phyloP scores from a whole-genome alignment of 2,113 vertebrate species.

The Nyctibius bracteatus region DNA sequence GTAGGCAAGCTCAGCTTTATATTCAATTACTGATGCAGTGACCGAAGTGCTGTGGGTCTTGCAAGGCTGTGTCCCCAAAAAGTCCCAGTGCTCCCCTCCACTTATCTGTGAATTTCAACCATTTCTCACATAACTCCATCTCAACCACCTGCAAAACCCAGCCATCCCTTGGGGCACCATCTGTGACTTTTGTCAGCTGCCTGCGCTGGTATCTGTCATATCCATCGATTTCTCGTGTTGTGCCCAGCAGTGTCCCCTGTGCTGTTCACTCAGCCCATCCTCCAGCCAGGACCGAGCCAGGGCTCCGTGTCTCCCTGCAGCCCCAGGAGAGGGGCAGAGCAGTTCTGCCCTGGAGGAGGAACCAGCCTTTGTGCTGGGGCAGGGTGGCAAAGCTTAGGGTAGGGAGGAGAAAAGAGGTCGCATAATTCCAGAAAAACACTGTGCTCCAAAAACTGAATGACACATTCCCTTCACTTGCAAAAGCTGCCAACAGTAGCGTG shows the following conservation, averaged over 20 bases:
- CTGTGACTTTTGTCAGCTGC: background rate
- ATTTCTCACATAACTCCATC: background rate
- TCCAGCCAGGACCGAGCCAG: accelerated
- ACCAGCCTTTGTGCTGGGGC: background rate
- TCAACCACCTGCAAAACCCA: background rate
- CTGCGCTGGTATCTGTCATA: accelerated
- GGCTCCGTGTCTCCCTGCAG: background rate
- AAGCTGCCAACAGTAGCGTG: background rate
- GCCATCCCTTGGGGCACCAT: background rate
- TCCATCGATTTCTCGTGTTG: accelerated
- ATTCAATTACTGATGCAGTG: background rate
- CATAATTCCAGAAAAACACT: background rate
- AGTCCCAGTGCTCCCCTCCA: background rate
- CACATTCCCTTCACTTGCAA: background rate
- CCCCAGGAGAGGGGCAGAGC: background rate
- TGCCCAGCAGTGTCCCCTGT: background rate
- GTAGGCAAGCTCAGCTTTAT: background rate
- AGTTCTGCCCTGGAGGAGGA: accelerated
- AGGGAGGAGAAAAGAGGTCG: background rate
- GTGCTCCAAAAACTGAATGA: background rate
- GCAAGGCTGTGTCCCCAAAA: background rate
- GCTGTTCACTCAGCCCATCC: background rate
- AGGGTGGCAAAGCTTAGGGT: background rate
- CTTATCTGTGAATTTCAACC: background rate
- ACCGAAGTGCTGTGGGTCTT: background rate